Evolutionary conservation across 2,113 vertebrate genomes (phyloP), one percentile per base, ranked within the genome.

Genomic region (Corydoras sp.): DNA sequence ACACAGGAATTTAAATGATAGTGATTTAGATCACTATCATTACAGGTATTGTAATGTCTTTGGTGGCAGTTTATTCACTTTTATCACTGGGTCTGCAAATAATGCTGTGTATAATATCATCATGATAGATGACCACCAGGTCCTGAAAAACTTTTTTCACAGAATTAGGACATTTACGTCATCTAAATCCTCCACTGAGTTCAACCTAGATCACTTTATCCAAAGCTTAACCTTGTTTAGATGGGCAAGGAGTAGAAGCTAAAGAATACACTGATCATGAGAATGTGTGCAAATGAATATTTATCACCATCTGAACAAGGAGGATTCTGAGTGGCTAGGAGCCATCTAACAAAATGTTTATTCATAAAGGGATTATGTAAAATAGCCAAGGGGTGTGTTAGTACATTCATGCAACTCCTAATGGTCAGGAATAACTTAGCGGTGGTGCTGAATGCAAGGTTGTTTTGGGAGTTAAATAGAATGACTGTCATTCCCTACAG

Each of bases 341-440:
- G 78, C 73, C 69, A 50, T 59, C 30, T 67, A 54, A 68, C 55
- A 54, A 81, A 78, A 82, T 84, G 83, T 81, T 82, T 84, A 84
- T 84, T 84, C 81, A 84, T 84, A 78, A 82, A 76, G 78, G 80
- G 79, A 84, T 84, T 84, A 84, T 84, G 81, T 75, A 84, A 82
- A 84, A 70, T 69, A 77, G 74, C 68, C 68, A 60, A 18, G 74
- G 73, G 77, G 79, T 75, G 69, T 81, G 79, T 78, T 80, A 72
- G 62, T 77, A 77, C 80, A 82, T 79, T 75, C 69, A 79, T 48
- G 65, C 61, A 50, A 69, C 58, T 72, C 50, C 64, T 77, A 78
- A 78, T 80, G 76, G 74, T 65, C 69, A 77, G 76, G 74, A 73
- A 80, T 71, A 72, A 78, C 70, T 72, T 67, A 75, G 69, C 61